Conservation (phyloP, 2,113 vertebrate genomes). For the Sciurus niger region DNA sequence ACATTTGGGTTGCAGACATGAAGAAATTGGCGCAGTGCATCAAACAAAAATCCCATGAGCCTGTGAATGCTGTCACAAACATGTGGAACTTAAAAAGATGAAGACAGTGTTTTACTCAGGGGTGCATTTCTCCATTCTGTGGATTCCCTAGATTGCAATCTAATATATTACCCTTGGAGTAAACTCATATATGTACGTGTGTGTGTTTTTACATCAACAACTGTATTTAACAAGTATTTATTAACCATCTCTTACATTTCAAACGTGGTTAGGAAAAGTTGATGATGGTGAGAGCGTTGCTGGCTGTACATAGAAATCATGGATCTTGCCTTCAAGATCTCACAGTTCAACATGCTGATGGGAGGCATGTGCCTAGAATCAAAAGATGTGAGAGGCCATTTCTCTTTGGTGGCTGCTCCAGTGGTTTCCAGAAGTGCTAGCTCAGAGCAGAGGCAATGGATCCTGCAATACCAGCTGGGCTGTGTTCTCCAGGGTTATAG, state of each 20-base stretch:
- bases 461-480: neutral
- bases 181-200: neutral
- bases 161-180: neutral
- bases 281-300: neutral
- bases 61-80: neutral
- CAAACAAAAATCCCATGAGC: neutral
- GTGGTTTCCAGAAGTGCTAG: accelerated
- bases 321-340: neutral
- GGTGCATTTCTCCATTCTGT: neutral
- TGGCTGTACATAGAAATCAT: neutral
- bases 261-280: neutral
- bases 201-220: neutral
- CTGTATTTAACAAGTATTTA: neutral
- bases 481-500: too few relatives aligned
- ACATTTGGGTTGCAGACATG: neutral
- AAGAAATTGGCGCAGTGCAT: neutral
- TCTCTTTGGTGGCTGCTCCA: neutral
- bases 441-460: neutral
- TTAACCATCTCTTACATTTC: neutral
- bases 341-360: neutral
- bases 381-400: neutral
- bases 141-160: neutral
- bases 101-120: neutral
- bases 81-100: neutral
- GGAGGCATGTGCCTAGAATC: neutral